Evolutionary conservation across 2,113 vertebrate species (phyloP), one percentile per base, ranked within the genome.

Genomic region (Scomber colias): DNA sequence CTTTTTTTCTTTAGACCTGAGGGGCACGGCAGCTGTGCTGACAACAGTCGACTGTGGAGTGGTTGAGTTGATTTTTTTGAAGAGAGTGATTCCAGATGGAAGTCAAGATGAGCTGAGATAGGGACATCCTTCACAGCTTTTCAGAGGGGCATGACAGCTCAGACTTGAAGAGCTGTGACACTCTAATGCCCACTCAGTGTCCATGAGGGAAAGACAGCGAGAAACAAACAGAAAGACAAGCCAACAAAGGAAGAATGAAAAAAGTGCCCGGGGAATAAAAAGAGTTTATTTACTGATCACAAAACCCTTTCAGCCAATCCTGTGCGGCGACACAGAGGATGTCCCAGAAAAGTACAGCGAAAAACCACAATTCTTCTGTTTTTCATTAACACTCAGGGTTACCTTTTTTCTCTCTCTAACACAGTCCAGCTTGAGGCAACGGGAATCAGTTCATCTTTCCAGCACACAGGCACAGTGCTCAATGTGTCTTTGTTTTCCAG

Each of bases 41-140:
- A 63, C 71, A 70, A 19, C 75, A 81, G 54, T 40, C 0, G 31
- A 64, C 61, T 31, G 49, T 19, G 7, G 5, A 74, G 44, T 1
- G 7, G 44, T 79, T 50, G 11, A 68, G 71, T 67, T 19, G 1
- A 16, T 21, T 48, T n/a, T 62, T 68, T 61, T 65, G 56, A 40
- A 70, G 13, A 87, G 61, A 90, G 61, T 64, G 70, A 71, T 79
- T 89, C 89, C 85, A 91, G 89, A 91, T 89, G 82, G 72, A 78
- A 45, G 46, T 17, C 55, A 55, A 71, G 60, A 86, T 65, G 68
- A 73, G 66, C 44, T 76, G 75, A 80, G 31, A 40, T 79, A 59
- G 49, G 64, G 65, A 84, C 65, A 90, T 75, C 62, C 68, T 86
- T 82, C 54, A 30, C 68, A 73, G 79, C 49, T 79, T 80, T 67